Evolutionary conservation across 2,888 invertebrate genomes (phyloP).

Genomic region (Argyresthia albistria): DNA sequence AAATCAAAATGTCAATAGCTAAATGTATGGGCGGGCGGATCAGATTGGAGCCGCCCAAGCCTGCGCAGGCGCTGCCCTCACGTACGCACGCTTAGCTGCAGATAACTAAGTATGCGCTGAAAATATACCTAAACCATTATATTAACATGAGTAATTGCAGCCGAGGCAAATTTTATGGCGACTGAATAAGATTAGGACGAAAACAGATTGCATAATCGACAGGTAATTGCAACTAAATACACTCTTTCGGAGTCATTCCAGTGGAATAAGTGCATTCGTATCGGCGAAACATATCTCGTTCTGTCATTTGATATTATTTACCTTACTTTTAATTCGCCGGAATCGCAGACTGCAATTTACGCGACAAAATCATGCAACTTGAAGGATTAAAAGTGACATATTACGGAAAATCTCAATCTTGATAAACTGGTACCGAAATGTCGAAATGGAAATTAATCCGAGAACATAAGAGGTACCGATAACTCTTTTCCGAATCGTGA

Average conservation of each 20-base stretch:
- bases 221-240: not conserved
- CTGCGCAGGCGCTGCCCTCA: slow-evolving; percentile 49
- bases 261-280: not conserved
- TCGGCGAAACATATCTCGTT: not conserved
- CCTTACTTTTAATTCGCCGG: too few species aligned
- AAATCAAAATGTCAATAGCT: too few species aligned
- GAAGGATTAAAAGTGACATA: not conserved
- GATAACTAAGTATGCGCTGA: slow-evolving; percentile 41
- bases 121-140: slow-evolving; percentile 30
- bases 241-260: not conserved
- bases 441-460: not conserved
- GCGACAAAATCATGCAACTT: too few species aligned
- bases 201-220: not conserved
- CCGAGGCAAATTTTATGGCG: not conserved
- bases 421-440: not conserved
- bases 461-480: slow-evolving; percentile 6
- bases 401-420: not conserved
- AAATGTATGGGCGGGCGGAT: not conserved
- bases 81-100: slow-evolving; percentile 38
- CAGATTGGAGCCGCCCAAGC: slow-evolving; percentile 5
- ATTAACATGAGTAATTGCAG: slow-evolving; percentile 3
- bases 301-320: not conserved
- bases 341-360: too few species aligned
- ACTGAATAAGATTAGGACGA: slow-evolving; percentile 1
- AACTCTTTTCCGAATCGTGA: slow-evolving; percentile 8